Percentiles rank a stretch among this genome's conserved stretches.
These are phyloP conservation scores for Shargacucullia verbasci DNA, from an alignment of 2,888 invertebrate genomes.

Conservation along the genomic window DNA sequence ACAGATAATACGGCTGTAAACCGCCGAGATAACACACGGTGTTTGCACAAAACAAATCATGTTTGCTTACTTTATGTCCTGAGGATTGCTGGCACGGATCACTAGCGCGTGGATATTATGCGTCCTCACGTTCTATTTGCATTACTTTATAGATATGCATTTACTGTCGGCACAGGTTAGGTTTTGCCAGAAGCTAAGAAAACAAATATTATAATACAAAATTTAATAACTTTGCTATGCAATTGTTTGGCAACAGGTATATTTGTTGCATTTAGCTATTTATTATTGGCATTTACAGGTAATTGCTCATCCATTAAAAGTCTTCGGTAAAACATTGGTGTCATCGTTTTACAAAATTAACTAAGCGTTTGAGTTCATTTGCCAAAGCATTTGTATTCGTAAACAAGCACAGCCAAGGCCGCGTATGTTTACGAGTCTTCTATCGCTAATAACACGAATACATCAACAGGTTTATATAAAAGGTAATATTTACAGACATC, in stretches of 20 bases:
- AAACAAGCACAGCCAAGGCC: constrained; percentile 81
- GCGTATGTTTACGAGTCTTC: constrained; percentile 74
- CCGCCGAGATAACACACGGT: constrained; percentile 76
- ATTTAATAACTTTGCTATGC: constrained; percentile 5
- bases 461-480: constrained; percentile 56
- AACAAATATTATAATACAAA: constrained; percentile 41
- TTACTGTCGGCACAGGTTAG: constrained; percentile 48
- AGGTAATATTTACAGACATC: constrained; percentile 43
- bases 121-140: constrained; percentile 84
- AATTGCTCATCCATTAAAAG: constrained; percentile 32
- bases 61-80: constrained; percentile 81
- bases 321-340: constrained; percentile 45
- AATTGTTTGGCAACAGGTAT: constrained; percentile 14
- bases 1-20: constrained; percentile 74
- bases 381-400: constrained; percentile 78
- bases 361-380: constrained; percentile 69
- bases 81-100: constrained; percentile 75
- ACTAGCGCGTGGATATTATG: constrained; percentile 70
- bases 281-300: constrained; percentile 12
- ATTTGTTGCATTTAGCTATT: constrained; percentile 27
- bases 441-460: constrained; percentile 61
- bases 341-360: constrained; percentile 63
- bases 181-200: constrained; percentile 36
- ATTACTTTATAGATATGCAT: constrained; percentile 69
- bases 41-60: constrained; percentile 84